These are phyloP conservation scores for Plecturocebus donacophilus DNA, from an alignment of 2,113 vertebrate species.

Conservation along the genomic window DNA sequence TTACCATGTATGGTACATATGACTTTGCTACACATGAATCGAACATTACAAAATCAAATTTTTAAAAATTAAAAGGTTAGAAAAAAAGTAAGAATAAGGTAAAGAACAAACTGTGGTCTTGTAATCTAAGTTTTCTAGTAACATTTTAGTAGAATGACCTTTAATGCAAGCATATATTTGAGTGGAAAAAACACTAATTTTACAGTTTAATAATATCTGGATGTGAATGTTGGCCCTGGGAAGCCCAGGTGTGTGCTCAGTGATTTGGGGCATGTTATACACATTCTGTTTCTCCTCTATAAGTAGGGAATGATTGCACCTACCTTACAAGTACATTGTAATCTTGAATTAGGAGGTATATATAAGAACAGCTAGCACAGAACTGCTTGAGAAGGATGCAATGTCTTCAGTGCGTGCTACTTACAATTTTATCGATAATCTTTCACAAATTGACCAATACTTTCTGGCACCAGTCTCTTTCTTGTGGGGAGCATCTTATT, in stretches of 20 bases:
- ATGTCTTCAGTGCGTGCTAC: not conserved
- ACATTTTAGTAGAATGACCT: not conserved
- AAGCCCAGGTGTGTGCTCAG: not conserved
- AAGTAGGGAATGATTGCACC: not conserved
- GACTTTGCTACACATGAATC: not conserved
- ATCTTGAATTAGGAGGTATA: not conserved
- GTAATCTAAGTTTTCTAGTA: not conserved
- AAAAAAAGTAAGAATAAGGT: not conserved
- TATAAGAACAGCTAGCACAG: not conserved
- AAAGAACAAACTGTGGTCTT: not conserved
- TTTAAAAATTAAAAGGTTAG: not conserved
- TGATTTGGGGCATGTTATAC: not conserved
- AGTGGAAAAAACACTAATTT: not conserved
- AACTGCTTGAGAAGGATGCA: not conserved
- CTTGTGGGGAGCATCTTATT: not conserved
- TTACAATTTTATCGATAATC: not conserved
- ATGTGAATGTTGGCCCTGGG: not conserved
- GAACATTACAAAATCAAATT: not conserved
- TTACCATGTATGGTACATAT: not conserved
- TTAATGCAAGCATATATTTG: not conserved
- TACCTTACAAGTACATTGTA: not conserved
- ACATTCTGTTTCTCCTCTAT: not conserved
- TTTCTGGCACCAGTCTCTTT: not conserved
- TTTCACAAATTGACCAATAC: not conserved
- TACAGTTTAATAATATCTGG: not conserved